Evolutionary conservation across 2,797 vertebrate species (phyloP), one percentile per base, ranked within the genome.

Genomic region (Manis pentadactyla): DNA sequence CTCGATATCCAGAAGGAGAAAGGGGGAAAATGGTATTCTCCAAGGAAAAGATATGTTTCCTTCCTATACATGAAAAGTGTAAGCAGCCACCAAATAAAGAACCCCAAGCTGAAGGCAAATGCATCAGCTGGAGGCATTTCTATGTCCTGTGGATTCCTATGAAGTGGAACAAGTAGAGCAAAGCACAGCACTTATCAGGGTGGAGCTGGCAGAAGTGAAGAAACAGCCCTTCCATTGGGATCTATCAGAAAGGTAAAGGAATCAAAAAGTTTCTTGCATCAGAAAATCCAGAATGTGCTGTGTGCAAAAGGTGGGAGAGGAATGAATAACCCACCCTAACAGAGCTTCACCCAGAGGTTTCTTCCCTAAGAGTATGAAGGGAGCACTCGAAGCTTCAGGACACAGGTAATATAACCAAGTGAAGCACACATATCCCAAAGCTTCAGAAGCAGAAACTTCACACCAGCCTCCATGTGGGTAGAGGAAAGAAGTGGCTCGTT

Each of bases 271-370:
- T 12, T 42, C 25, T 78, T 61, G 39, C 74, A 79, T 51, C 31
- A 34, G 71, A 93, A 93, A 39, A 85, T 93, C 82, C 15, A n/a
- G 29, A 77, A 74, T 53, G 15, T n/a, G 42, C 49, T 27, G 7
- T 78, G 25, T 77, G 74, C 74, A 88, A 66, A 95, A 81, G 66
- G 73, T 55, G 42, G 55, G 71, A 49, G 74, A 96, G 19, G 29
- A 81, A 73, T 39, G 18, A 86, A 71, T 64, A 81, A 63, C 2
- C 17, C 23, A 61, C 31, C 19, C 73, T 69, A 18, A 75, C 11
- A 55, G 87, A 83, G 61, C 89, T 71, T 64, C 51, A 42, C 46
- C 49, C 68, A 92, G 69, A 86, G 39, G 39, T 51, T 92, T 82
- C 59, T 68, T 75, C 55, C 71, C 79, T 25, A 71, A 46, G 73